These are phyloP conservation scores for Micrasema longulum DNA, from an alignment of 1,140 invertebrate genomes.

Conservation along the genomic window DNA sequence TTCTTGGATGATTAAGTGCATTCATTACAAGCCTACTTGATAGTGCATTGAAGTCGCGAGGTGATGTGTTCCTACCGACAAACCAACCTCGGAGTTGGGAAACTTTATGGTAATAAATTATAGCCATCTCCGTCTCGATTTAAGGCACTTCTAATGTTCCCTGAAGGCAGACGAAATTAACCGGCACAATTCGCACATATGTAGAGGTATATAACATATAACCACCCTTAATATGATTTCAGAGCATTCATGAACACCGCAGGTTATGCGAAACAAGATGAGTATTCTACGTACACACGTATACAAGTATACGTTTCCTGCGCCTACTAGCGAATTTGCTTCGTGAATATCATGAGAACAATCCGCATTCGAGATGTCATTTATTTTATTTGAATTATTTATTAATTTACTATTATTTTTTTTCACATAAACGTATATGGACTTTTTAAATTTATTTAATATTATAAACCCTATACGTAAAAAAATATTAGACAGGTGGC, in stretches of 20 bases:
- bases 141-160: conserved; percentile 39
- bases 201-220: background rate
- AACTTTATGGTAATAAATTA: conserved; percentile 51
- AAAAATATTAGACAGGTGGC: too few relatives aligned
- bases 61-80: conserved; percentile 36
- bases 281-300: too few relatives aligned
- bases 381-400: too few relatives aligned
- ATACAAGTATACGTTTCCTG: too few relatives aligned
- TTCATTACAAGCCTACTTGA: conserved; percentile 21
- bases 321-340: too few relatives aligned
- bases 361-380: too few relatives aligned
- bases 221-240: background rate
- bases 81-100: conserved; percentile 23
- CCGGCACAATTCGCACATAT: conserved; percentile 36
- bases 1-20: conserved; percentile 34
- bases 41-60: conserved; percentile 1
- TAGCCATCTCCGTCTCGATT: conserved; percentile 31
- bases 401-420: too few relatives aligned
- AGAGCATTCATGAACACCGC: background rate
- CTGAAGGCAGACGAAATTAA: conserved; percentile 26
- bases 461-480: too few relatives aligned
- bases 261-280: background rate
- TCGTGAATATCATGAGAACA: too few relatives aligned
- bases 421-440: too few relatives aligned
- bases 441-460: too few relatives aligned